Conservation (phyloP, 2,113 vertebrate species). For the Nettapus auritus region DNA sequence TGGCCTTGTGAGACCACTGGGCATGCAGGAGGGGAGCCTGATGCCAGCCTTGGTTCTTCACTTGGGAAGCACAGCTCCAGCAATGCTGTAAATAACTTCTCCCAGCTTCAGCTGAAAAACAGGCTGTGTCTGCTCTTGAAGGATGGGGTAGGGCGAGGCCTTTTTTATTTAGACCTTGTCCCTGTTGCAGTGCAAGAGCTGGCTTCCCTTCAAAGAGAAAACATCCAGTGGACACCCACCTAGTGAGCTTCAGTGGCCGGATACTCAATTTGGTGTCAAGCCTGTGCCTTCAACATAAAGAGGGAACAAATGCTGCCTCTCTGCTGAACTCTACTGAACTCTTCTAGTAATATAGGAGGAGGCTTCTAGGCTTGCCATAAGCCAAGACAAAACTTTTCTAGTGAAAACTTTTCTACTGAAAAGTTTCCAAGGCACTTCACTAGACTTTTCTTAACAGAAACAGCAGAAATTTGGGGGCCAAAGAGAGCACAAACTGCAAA, state of each 20-base stretch:
- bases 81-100: neutral
- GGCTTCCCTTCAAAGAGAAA: neutral
- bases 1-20: rapidly evolving
- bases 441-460: neutral
- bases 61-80: neutral
- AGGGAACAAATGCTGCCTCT: neutral
- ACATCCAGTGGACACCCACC: neutral
- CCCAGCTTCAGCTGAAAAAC: neutral
- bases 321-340: neutral
- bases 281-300: neutral
- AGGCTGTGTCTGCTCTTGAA: neutral
- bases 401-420: neutral
- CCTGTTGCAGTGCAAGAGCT: neutral
- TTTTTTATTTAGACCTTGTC: neutral
- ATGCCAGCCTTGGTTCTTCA: rapidly evolving
- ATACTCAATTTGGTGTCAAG: neutral
- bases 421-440: neutral
- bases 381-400: neutral
- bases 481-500: neutral
- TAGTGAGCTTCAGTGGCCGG: rapidly evolving
- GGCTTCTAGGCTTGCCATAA: neutral
- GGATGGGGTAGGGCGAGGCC: neutral
- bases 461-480: neutral
- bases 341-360: neutral
- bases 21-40: neutral